Base-by-base conservation (phyloP, 1,140 invertebrate genomes). In the Onthophagus taurus region DNA sequence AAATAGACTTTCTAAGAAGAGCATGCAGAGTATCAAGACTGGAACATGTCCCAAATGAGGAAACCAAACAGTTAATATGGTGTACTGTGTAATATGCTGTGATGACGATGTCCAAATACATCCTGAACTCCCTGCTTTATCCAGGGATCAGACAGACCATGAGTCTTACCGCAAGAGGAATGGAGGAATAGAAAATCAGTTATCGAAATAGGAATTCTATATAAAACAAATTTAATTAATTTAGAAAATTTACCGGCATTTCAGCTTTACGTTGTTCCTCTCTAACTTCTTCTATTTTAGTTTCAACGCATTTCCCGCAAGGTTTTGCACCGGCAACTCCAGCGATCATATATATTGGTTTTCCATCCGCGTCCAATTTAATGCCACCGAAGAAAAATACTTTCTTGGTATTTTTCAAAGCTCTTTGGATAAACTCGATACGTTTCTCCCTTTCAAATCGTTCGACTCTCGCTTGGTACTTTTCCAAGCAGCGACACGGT, bases 331-430 rank as follows among this genome's bases (percentile, higher is more conserved):
- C 44, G 9, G 36, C 12, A 1, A 45, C 39, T 11, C 48, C 45
- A 6, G 42, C 42, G 1, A 54, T 11, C 9, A 49, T 46, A 24
- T 51, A 54, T 1, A 51, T 34, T 17, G 47, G 44, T 19, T 51
- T 43, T 11, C 52, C 49, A 17, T 49, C 46, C 1, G 33, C 34
- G 2, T 45, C 45, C 7, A 43, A 14, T 21, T 42, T 43, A 14
- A 57, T 44, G 14, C 57, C 55, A 21, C 42, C 38, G 30, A 58
- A 52, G 1, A 61, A 35, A 24, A 56, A 59, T 18, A 43, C 34
- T 44, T 38, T 44, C 44, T 26, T 50, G 30, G 13, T 49, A 33
- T 13, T 46, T 36, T 47, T 46, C 34, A 52, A 43, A 6, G 41
- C 42, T 29, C 42, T 36, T 21, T 52, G 48, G 2, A 45, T 44